A percentile compares a stretch with the other conserved stretches of the same genome.
phyloP scores from a whole-genome alignment of 2,888 invertebrate species.

The Actias luna region DNA sequence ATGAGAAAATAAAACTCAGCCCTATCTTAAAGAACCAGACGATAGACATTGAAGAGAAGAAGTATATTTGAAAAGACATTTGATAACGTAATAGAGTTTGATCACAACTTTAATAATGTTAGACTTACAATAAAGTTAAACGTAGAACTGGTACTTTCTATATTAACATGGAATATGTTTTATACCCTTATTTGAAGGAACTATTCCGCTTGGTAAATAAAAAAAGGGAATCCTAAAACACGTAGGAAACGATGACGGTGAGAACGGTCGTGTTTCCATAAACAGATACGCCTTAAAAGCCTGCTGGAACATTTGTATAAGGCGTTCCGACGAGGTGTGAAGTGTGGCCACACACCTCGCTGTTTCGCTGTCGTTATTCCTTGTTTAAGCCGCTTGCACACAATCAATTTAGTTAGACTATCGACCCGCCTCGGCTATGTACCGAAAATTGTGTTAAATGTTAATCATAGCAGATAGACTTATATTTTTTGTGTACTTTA shows the following conservation, averaged over 20 bases:
- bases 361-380: slow-evolving; percentile 20
- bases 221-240: slow-evolving; percentile 1
- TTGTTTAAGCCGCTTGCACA: slow-evolving; percentile 17
- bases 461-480: too few relatives aligned
- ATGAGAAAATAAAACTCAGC: too few relatives aligned
- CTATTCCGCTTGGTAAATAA: background rate
- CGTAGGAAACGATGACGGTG: background rate
- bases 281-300: slow-evolving; percentile 30
- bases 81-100: too few relatives aligned
- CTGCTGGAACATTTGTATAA: slow-evolving; percentile 40
- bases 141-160: background rate
- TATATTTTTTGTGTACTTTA: too few relatives aligned
- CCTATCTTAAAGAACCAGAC: too few relatives aligned
- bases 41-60: too few relatives aligned
- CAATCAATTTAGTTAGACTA: background rate
- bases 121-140: too few relatives aligned
- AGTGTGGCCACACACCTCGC: slow-evolving; percentile 46
- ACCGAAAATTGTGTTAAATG: too few relatives aligned
- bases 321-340: slow-evolving; percentile 39
- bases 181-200: background rate
- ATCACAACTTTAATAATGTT: too few relatives aligned
- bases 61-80: too few relatives aligned
- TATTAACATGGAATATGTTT: background rate
- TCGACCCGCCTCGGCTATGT: too few relatives aligned
- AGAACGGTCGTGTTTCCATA: slow-evolving; percentile 11